These are phyloP conservation scores for Ophioninae sp. DNA, from an alignment of 2,888 invertebrate species.

Conservation along the genomic window DNA sequence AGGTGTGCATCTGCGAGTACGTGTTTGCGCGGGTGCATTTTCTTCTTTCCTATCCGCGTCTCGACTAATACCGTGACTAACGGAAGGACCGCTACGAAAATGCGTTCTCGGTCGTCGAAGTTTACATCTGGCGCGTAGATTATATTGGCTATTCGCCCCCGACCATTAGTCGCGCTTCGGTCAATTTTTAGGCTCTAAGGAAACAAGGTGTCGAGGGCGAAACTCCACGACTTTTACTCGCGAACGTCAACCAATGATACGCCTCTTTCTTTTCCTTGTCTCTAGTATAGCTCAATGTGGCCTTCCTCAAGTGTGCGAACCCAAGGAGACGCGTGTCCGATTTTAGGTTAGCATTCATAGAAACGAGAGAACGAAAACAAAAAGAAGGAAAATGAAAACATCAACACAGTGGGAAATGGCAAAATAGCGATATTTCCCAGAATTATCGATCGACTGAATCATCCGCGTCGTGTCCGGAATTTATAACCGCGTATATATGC, in stretches of 20 bases:
- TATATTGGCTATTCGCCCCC: constrained; percentile 54
- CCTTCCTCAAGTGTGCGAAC: constrained; percentile 78
- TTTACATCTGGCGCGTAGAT: not conserved
- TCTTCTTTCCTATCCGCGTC: constrained; percentile 30
- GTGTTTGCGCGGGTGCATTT: not conserved
- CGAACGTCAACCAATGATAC: constrained; percentile 67
- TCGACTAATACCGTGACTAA: not conserved
- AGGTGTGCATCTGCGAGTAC: not conserved
- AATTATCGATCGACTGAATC: constrained; percentile 15
- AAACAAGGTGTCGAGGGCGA: constrained; percentile 3
- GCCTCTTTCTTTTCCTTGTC: constrained; percentile 46
- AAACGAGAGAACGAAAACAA: constrained; percentile 12
- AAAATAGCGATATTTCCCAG: not conserved
- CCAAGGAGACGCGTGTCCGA: constrained; percentile 70
- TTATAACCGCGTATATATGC: not conserved
- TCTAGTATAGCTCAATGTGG: constrained; percentile 81
- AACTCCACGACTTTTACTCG: constrained; percentile 58
- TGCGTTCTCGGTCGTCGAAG: constrained; percentile 27
- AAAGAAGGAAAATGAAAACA: constrained; percentile 2
- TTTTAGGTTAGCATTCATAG: constrained; percentile 30
- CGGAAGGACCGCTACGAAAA: constrained; percentile 3
- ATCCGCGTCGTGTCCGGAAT: not conserved
- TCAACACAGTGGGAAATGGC: not conserved
- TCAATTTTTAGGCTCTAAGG: constrained; percentile 43
- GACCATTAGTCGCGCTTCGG: constrained; percentile 64